Evolutionary conservation across 1,140 invertebrate species (phyloP).

Genomic region (Lepeophtheirus salmonis): DNA sequence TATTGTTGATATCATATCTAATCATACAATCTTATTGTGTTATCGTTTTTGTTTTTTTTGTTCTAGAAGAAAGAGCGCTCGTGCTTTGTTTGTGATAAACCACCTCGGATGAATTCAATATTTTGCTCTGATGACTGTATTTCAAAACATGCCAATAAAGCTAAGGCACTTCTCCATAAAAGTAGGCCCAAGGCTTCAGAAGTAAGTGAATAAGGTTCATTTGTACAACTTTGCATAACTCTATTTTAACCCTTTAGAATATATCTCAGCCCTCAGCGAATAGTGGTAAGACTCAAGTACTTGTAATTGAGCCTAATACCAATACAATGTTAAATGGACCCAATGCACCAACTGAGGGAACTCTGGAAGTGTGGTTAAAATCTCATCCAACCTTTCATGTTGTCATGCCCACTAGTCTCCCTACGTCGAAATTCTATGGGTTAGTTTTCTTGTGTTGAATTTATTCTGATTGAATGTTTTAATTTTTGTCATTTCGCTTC

Average conservation of each 20-base stretch:
- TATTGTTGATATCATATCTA: too few species aligned
- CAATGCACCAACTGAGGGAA: conserved; percentile 52
- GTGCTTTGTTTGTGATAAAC: conserved; percentile 28
- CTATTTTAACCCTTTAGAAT: background rate
- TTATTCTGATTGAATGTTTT: background rate
- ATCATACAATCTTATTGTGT: background rate
- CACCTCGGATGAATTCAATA: conserved; percentile 41
- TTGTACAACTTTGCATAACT: background rate
- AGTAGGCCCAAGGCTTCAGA: background rate
- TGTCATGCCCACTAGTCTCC: conserved; percentile 38
- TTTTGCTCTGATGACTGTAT: conserved; percentile 78
- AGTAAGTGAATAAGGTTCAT: background rate
- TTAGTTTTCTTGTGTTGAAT: background rate
- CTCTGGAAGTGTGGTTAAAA: conserved; percentile 59
- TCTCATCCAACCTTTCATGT: conserved; percentile 68
- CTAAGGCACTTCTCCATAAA: conserved; percentile 29
- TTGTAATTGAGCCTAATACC: conserved; percentile 16
- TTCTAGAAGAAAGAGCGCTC: conserved; percentile 6
- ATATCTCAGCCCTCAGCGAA: background rate
- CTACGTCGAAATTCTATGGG: conserved; percentile 21
- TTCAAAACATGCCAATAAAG: conserved; percentile 55
- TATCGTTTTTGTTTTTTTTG: conserved; percentile 1
- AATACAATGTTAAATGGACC: conserved; percentile 30
- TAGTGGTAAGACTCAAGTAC: conserved; percentile 3
- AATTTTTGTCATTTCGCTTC: background rate